Evolutionary conservation across 2,797 vertebrate genomes (phyloP), one percentile per base, ranked within the genome.

Genomic region (Netta rufina): DNA sequence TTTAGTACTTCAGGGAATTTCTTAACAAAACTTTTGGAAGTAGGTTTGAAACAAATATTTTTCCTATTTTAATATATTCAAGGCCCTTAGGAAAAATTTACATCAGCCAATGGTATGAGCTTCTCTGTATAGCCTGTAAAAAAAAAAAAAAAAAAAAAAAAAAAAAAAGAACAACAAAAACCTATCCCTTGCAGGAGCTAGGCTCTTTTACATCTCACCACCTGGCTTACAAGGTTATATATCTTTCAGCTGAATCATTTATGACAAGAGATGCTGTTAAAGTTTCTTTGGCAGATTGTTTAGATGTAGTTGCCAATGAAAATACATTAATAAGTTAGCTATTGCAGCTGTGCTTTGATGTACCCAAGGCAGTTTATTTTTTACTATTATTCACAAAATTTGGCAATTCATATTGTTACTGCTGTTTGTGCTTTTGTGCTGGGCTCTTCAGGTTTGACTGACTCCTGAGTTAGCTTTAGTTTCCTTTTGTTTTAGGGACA

Each of bases 181-280:
- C 13, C 13, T 64, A 88, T 71, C 43, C 43, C 39, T 7, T 0
- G 28, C 39, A 88, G 70, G 47, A 88, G 89, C 41, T 32, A 81
- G n/a, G 11, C 9, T 90, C 66, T 91, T 92, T 94, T 61, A 41
- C n/a, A 65, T 88, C 85, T 93, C 80, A 82, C 64, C 93, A 97
- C 95, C 95, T 97, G 96, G 77, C 85, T 95, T 61, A 82, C 60
- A 84, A 75, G 56, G 89, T 90, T 94, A 53, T 94, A 91, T 94
- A 90, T 96, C 91, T 97, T 96, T 96, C 96, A 96, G 38, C 77
- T 91, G 91, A 90, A 95, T 93, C 49, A 69, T 88, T 96, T 91
- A 81, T 89, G 95, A 92, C 93, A 94, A 88, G 89, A 79, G 77
- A 70, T 91, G 70, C 85, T 91, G 88, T 91, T 93, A 77, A 94